Evolutionary conservation across 2,797 vertebrate species (phyloP).

Genomic region (Aulostomus chinensis): DNA sequence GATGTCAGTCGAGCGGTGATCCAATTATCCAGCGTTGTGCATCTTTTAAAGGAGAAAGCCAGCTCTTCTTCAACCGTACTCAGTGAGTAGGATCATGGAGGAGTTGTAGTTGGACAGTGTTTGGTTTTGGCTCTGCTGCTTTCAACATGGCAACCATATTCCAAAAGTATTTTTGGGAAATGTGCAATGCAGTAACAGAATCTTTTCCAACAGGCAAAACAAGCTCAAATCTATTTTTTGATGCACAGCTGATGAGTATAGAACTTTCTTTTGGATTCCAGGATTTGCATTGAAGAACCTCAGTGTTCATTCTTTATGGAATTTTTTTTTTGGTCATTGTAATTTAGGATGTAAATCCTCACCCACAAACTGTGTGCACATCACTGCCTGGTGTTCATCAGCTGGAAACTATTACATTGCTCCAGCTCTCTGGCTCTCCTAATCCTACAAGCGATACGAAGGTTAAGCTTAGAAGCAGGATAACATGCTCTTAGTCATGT

Average conservation of each 20-base stretch:
- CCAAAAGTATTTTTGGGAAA: too few relatives aligned
- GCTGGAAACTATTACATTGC: conserved; percentile 23
- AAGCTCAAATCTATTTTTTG: not conserved
- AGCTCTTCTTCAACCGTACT: too few relatives aligned
- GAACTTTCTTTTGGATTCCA: not conserved
- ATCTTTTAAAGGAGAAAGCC: too few relatives aligned
- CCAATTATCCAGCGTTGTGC: too few relatives aligned
- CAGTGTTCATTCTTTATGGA: not conserved
- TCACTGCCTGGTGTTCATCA: conserved; percentile 6
- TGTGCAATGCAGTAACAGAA: too few relatives aligned
- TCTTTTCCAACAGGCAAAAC: conserved; percentile 6
- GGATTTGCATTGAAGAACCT: not conserved
- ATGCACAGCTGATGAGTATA: not conserved
- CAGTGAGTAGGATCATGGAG: too few relatives aligned
- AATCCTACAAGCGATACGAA: conserved; percentile 26
- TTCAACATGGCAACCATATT: too few relatives aligned
- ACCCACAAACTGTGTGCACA: not conserved
- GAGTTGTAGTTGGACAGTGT: too few relatives aligned
- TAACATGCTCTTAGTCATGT: conserved; percentile 23
- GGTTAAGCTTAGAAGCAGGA: conserved; percentile 1
- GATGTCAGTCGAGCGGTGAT: too few relatives aligned
- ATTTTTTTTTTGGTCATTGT: conserved; percentile 15
- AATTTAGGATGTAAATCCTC: not conserved
- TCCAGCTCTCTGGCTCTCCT: conserved; percentile 17
- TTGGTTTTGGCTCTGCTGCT: too few relatives aligned